Percentiles rank a stretch among this genome's conserved stretches.
Evolutionary conservation across 35 echinoderm and acorn worm species (phyloP).

Genomic region (Eucidaris tribuloides): DNA sequence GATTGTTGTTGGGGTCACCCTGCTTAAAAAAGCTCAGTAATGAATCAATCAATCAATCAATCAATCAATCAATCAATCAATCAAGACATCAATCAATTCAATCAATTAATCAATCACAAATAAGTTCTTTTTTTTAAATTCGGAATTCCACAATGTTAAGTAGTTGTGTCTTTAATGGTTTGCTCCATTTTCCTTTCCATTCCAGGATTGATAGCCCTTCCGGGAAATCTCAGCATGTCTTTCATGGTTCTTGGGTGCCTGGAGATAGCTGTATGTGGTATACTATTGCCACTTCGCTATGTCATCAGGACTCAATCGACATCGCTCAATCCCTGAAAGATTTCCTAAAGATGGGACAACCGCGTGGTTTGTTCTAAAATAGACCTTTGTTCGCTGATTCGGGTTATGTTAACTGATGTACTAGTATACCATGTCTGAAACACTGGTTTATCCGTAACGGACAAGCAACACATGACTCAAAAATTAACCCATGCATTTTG

Average conservation of each 20-base stretch:
- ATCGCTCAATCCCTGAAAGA: too few species aligned
- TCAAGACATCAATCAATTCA: neutral
- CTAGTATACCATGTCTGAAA: too few species aligned
- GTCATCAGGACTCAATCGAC: too few species aligned
- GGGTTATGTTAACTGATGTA: too few species aligned
- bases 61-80: neutral
- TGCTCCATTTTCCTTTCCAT: neutral
- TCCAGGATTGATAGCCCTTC: neutral
- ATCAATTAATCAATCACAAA: neutral
- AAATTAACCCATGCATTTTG: too few species aligned
- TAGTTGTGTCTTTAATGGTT: neutral
- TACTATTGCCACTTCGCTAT: neutral
- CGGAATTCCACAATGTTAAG: neutral
- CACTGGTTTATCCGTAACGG: too few species aligned
- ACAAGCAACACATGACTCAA: too few species aligned
- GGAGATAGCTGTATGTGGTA: neutral
- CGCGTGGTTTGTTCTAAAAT: too few species aligned
- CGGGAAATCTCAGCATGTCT: neutral
- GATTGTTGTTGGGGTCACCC: neutral
- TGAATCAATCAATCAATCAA: neutral
- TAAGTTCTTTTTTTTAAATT: neutral
- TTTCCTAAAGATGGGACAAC: too few species aligned
- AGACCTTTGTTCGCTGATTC: too few species aligned
- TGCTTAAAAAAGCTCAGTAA: too few species aligned
- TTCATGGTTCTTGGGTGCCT: neutral